These are phyloP conservation scores for Lophochroa leadbeateri DNA, from an alignment of 2,113 vertebrate genomes.

Conservation along the genomic window DNA sequence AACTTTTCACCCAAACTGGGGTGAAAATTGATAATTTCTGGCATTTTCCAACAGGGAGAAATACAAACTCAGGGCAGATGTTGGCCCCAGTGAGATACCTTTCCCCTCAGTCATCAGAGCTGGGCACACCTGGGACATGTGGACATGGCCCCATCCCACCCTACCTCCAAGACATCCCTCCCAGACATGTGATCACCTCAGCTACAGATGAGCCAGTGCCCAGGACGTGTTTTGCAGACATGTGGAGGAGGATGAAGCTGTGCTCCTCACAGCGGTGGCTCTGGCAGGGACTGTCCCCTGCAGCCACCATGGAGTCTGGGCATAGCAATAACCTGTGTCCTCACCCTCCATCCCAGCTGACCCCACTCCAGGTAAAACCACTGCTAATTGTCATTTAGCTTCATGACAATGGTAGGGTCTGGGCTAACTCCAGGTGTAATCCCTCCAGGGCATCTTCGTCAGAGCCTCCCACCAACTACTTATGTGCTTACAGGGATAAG, in stretches of 20 bases:
- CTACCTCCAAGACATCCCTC: too few relatives aligned
- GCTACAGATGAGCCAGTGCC: neutral
- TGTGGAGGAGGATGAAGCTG: neutral
- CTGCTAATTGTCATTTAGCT: neutral
- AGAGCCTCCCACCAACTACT: neutral
- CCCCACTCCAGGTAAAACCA: neutral
- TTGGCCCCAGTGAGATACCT: rapidly evolving
- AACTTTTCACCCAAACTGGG: neutral
- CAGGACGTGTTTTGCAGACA: neutral
- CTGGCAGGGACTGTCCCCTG: neutral
- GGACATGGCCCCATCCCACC: neutral
- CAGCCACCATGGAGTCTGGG: neutral
- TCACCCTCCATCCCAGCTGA: neutral
- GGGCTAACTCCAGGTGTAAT: neutral
- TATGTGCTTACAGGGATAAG: rapidly evolving
- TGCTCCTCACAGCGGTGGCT: neutral
- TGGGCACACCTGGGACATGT: rapidly evolving
- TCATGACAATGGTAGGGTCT: neutral
- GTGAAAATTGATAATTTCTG: neutral
- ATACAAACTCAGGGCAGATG: neutral
- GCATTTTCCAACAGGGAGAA: neutral
- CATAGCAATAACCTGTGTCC: neutral
- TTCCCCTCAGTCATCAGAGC: neutral
- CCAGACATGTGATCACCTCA: neutral
- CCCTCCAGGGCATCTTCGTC: neutral